Evolutionary conservation across 1,140 invertebrate genomes (phyloP).

Genomic region (Orussus abietinus): DNA sequence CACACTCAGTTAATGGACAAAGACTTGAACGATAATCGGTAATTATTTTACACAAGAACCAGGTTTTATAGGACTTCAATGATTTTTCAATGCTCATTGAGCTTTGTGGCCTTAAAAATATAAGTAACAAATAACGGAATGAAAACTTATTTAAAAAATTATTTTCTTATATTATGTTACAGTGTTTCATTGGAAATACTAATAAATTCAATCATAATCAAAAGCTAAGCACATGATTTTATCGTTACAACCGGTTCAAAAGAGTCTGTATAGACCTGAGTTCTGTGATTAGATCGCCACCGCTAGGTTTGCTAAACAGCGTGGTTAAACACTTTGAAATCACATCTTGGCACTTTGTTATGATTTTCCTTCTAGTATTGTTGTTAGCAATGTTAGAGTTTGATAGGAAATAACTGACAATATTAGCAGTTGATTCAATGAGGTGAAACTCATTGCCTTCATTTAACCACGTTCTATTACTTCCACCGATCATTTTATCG

Average conservation of each 20-base stretch:
- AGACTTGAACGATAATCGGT: too few species aligned
- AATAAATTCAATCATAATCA: too few species aligned
- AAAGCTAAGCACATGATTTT: too few species aligned
- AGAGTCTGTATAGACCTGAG: slow-evolving; percentile 55
- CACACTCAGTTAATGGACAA: too few species aligned
- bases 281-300: slow-evolving; percentile 53
- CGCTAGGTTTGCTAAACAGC: slow-evolving; percentile 65
- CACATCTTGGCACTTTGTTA: slow-evolving; percentile 64
- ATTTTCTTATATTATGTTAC: too few species aligned
- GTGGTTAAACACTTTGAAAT: slow-evolving; percentile 64
- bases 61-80: too few species aligned
- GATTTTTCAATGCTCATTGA: too few species aligned
- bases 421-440: slow-evolving; percentile 63
- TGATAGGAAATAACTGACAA: slow-evolving; percentile 61
- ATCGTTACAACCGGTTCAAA: slow-evolving; percentile 48
- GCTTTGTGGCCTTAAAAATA: too few species aligned
- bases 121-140: too few species aligned
- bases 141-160: too few species aligned
- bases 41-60: too few species aligned
- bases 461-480: slow-evolving; percentile 71
- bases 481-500: slow-evolving; percentile 67
- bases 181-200: too few species aligned
- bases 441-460: slow-evolving; percentile 76
- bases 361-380: slow-evolving; percentile 58
- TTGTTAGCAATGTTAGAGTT: slow-evolving; percentile 54